Base-by-base conservation (phyloP, 2,113 vertebrate species). In the Alaudala cheleensis region DNA sequence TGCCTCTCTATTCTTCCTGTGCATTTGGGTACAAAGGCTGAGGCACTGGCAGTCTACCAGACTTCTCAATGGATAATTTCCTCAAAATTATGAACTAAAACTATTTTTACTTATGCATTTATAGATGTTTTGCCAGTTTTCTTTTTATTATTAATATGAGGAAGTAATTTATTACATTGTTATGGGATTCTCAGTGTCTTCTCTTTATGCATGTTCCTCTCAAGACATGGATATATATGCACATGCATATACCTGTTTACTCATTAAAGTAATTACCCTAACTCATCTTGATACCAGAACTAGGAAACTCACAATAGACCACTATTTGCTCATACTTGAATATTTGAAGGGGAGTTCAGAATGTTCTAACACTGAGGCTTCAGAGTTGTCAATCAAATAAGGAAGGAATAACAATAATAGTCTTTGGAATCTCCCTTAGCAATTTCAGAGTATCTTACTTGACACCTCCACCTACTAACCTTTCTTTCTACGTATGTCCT, bases 61-160 rank as follows among this genome's bases (percentile, higher is more conserved):
- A 91, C 54, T 74, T 57, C 67, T 93, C 58, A 73, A 92, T 91
- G 40, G 70, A 71, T 80, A 93, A 96, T 96, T 96, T 90, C 34
- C 65, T 91, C 66, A 87, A 79, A 95, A 95, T 91, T 6, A 95
- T 96, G 78, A 90, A 72, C 31, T 78, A 79, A 33, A 93, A 47
- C 24, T 96, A 91, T 94, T 97, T 97, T 95, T 96, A 76, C 25
- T 73, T 81, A 13, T 53, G n/a, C 49, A 91, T 66, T 94, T 91
- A 86, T 71, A 87, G 79, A 90, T 81, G n/a, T 15, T 64, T 72
- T 37, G 16, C 20, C 86, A 74, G 53, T 44, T 90, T 91, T 22
- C 54, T 64, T 70, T 87, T 92, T 74, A 44, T 76, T 83, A 57
- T 31, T 81, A 45, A 8, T 53, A 81, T 18, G 20, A 85, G 58